Base-by-base conservation (phyloP, 2,113 vertebrate genomes). In the Crypturellus undulatus region DNA sequence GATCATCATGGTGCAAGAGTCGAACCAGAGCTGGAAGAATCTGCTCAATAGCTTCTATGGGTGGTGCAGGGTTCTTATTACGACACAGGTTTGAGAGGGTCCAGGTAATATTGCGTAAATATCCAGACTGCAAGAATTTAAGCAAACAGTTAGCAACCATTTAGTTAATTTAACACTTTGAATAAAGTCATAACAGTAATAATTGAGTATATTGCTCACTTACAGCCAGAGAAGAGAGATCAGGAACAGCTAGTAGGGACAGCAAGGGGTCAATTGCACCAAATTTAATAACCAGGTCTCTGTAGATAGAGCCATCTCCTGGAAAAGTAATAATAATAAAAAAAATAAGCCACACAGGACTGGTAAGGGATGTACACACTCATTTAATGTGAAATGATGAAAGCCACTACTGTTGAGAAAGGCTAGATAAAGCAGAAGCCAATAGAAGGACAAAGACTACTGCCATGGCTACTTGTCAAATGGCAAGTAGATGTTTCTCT, bases 21-120 rank as follows among this genome's bases (percentile, higher is more conserved):
- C 97, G 97, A 73, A 98, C 97, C 3, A 99, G 96, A 8, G 98
- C 97, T 13, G 99, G 99, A 19, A 99, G 96, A 77, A 99, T 98
- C 95, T 99, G 98, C 88, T 98, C 97, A 67, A 99, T 95, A 0
- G 99, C 99, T 6, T 97, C 95, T 42, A 99, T 89, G 0, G 99
- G 99, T 11, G 99, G 99, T 0, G 98, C 98, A 2, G 99, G 99
- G 92, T 99, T 99, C 97, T 99, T 99, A 87, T 99, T 99, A n/a
- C 99, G 99, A 93, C 99, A 99, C 80, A 99, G 98, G 97, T 99
- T 99, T 19, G 99, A 99, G 86, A 99, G 93, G 2, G 99, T 99
- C 99, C 99, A 99, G 1, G 99, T 99, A 45, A 99, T 95, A 21
- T 99, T 99, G 60, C 99, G 98, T 63, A 99, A 95, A 81, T 98